These are phyloP conservation scores for Aphodius sticticus DNA, from an alignment of 2,888 invertebrate genomes.

Conservation along the genomic window DNA sequence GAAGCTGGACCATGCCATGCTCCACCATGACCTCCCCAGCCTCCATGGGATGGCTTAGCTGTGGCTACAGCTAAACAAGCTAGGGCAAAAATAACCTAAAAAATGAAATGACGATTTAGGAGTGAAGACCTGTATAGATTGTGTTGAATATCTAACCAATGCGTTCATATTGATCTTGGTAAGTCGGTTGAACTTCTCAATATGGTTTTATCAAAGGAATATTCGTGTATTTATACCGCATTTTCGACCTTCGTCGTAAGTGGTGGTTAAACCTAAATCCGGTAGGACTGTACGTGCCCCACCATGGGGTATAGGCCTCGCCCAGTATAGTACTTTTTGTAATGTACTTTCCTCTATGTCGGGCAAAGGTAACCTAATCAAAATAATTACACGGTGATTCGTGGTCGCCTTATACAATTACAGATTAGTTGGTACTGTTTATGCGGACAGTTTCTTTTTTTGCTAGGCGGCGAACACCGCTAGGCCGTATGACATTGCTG, in stretches of 20 bases:
- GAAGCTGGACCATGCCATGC: neutral
- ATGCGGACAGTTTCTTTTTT: neutral
- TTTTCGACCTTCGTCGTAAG: neutral
- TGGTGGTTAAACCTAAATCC: neutral
- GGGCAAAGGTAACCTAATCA: neutral
- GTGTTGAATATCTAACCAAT: constrained; percentile 8
- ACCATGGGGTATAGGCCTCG: neutral
- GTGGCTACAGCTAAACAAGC: constrained; percentile 7
- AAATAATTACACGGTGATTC: neutral
- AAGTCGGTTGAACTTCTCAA: constrained; percentile 16
- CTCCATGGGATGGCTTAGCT: constrained; percentile 10
- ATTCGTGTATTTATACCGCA: neutral
- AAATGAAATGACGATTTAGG: neutral
- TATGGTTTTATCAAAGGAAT: neutral
- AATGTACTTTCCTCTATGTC: neutral
- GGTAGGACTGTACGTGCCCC: neutral
- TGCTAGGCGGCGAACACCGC: neutral
- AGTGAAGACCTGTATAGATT: too few species aligned
- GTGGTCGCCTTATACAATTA: neutral
- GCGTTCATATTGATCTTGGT: constrained; percentile 22
- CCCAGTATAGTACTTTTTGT: neutral
- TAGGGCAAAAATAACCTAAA: constrained; percentile 21
- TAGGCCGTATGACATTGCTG: neutral
- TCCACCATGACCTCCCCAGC: constrained; percentile 6
- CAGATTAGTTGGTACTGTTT: neutral